A percentile compares a stretch with the other conserved stretches of the same genome.
Evolutionary conservation across 2,113 vertebrate species (phyloP).

Genomic region (Lepus europaeus): DNA sequence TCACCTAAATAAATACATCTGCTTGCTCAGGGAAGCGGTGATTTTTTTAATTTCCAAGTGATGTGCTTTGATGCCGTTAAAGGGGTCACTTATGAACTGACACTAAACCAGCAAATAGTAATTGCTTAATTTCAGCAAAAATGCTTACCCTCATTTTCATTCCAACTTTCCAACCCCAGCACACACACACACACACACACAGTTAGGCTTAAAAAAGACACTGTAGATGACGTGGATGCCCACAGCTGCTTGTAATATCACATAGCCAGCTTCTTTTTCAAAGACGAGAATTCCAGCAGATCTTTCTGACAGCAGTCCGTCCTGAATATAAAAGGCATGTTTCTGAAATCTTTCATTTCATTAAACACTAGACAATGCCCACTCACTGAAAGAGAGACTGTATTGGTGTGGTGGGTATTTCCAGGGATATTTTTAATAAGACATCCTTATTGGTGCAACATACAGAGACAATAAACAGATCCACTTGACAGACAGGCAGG

Average conservation of each 20-base stretch:
- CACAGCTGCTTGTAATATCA: constrained; percentile 12
- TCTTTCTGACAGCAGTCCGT: background rate
- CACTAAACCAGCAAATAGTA: background rate
- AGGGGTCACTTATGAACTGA: constrained; percentile 48
- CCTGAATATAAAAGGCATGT: background rate
- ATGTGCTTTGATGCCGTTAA: constrained; percentile 49
- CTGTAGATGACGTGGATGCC: constrained; percentile 56
- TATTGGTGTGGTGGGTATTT: background rate
- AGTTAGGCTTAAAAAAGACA: constrained; percentile 71
- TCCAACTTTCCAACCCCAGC: background rate
- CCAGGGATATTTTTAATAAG: background rate
- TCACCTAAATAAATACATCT: constrained; percentile 69
- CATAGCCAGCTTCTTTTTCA: background rate
- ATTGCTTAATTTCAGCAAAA: constrained; percentile 81
- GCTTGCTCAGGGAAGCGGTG: background rate
- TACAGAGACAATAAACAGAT: background rate
- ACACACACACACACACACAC: background rate
- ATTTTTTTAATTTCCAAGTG: constrained; percentile 54
- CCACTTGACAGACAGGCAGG: constrained; percentile 42
- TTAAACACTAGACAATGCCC: background rate
- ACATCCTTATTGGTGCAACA: background rate
- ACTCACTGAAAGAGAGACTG: background rate
- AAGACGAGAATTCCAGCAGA: constrained; percentile 18
- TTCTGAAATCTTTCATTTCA: constrained; percentile 11
- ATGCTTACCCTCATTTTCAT: constrained; percentile 63